Percentiles rank a stretch among this genome's conserved stretches.
These are phyloP conservation scores for Pteruthius melanotis DNA, from an alignment of 2,113 vertebrate species.

Conservation along the genomic window DNA sequence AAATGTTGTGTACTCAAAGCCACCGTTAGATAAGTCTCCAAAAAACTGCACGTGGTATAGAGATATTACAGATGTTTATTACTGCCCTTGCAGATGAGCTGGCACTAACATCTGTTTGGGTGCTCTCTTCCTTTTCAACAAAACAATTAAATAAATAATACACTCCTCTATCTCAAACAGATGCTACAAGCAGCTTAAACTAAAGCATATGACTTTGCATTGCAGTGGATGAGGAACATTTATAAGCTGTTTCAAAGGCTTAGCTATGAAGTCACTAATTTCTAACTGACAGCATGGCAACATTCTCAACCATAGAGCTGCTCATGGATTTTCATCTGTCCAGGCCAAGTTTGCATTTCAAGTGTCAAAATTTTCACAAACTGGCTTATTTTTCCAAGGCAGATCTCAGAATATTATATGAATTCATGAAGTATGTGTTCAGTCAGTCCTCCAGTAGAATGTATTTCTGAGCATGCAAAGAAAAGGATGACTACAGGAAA, in stretches of 20 bases:
- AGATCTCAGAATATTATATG: background rate
- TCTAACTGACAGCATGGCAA: background rate
- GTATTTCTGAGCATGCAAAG: background rate
- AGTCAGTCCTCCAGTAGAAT: background rate
- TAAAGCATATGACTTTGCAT: background rate
- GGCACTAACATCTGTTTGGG: background rate
- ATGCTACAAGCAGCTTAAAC: background rate
- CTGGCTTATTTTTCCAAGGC: background rate
- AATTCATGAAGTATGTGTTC: background rate
- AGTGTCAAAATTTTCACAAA: background rate
- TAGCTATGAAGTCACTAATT: background rate
- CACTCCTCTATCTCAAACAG: background rate
- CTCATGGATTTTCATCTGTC: background rate
- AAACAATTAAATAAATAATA: background rate
- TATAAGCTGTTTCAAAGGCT: background rate
- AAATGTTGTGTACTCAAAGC: background rate
- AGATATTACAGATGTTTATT: background rate
- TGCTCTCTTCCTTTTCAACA: background rate
- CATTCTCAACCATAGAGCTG: background rate
- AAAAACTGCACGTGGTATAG: background rate
- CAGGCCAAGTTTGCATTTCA: background rate
- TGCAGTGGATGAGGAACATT: background rate
- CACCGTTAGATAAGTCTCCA: background rate
- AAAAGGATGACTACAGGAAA: background rate
- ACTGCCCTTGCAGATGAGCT: background rate